Evolutionary conservation across 2,797 vertebrate genomes (phyloP).

Genomic region (Acanthopagrus latus): DNA sequence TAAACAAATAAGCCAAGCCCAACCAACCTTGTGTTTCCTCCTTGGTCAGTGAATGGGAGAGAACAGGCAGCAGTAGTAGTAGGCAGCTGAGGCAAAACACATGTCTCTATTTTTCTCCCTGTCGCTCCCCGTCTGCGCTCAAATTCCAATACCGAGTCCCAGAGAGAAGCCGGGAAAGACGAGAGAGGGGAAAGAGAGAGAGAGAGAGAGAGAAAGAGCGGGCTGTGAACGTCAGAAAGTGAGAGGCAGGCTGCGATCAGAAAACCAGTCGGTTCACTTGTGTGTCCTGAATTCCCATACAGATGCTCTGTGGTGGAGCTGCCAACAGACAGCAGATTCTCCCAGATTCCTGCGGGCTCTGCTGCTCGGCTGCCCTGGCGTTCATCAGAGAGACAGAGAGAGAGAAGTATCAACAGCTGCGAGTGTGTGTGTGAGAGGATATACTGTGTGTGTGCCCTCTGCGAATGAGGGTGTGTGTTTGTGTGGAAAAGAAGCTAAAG

Average conservation of each 20-base stretch:
- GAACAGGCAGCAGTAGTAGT: slow-evolving; percentile 56
- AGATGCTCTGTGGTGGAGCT: slow-evolving; percentile 43
- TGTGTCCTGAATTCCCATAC: slow-evolving; percentile 40
- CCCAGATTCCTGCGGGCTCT: slow-evolving; percentile 46
- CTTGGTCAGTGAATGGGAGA: slow-evolving; percentile 71
- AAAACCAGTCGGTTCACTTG: slow-evolving; percentile 57
- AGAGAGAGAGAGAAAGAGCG: slow-evolving; percentile 4
- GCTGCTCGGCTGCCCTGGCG: slow-evolving; percentile 34
- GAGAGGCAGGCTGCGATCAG: slow-evolving; percentile 29
- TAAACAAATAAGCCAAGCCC: slow-evolving; percentile 38
- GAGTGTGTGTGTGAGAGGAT: slow-evolving; percentile 68
- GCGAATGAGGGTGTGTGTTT: slow-evolving; percentile 73
- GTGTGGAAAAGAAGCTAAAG: slow-evolving; percentile 83
- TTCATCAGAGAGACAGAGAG: slow-evolving; percentile 38
- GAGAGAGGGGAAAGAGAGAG: too few relatives aligned
- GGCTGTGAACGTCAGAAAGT: slow-evolving; percentile 18
- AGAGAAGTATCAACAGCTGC: slow-evolving; percentile 79
- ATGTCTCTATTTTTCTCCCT: slow-evolving; percentile 71
- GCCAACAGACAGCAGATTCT: slow-evolving; percentile 47
- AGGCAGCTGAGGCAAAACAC: slow-evolving; percentile 69
- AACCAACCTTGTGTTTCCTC: slow-evolving; percentile 75
- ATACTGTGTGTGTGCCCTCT: slow-evolving; percentile 48
- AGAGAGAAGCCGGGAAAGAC: slow-evolving; percentile 37
- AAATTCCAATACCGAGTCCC: slow-evolving; percentile 61
- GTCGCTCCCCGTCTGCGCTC: slow-evolving; percentile 20